Conservation (phyloP, 2,113 vertebrate species). For the Sander lucioperca region DNA sequence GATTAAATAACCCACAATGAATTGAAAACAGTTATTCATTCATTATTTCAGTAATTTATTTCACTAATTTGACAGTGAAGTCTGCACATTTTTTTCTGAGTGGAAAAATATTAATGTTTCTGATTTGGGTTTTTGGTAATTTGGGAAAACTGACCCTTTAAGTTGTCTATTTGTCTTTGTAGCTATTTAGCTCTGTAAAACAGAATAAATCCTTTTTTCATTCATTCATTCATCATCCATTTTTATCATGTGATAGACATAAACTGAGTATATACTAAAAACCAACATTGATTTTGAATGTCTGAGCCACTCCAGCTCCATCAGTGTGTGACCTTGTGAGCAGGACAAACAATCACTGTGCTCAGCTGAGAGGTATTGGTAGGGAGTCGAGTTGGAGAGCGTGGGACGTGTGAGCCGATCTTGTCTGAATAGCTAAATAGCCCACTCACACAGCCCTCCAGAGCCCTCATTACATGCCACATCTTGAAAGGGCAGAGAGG, state of each 20-base stretch:
- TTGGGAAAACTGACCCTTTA: background rate
- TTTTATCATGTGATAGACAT: conserved; percentile 17
- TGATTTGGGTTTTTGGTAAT: background rate
- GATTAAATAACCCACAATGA: background rate
- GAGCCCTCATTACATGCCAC: conserved; percentile 83
- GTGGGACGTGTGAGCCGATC: conserved; percentile 73
- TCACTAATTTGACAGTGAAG: background rate
- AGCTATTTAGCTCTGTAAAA: background rate
- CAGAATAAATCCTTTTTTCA: background rate
- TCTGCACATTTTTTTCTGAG: background rate
- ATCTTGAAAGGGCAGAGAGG: conserved; percentile 84
- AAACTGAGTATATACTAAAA: conserved; percentile 10
- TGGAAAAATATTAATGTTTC: background rate
- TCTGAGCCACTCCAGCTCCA: conserved; percentile 23
- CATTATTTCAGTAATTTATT: background rate
- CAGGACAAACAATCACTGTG: conserved; percentile 60
- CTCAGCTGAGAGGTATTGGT: conserved; percentile 64
- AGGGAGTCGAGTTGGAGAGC: conserved; percentile 55
- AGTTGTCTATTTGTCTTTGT: conserved; percentile 10
- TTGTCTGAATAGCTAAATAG: conserved; percentile 82
- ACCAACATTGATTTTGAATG: conserved; percentile 28
- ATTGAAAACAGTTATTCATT: background rate
- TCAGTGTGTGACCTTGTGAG: conserved; percentile 69
- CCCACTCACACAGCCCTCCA: conserved; percentile 76
- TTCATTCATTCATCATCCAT: too few relatives aligned